phyloP scores from a whole-genome alignment of 1,140 invertebrate genomes.

The Wiebesia pumilae region DNA sequence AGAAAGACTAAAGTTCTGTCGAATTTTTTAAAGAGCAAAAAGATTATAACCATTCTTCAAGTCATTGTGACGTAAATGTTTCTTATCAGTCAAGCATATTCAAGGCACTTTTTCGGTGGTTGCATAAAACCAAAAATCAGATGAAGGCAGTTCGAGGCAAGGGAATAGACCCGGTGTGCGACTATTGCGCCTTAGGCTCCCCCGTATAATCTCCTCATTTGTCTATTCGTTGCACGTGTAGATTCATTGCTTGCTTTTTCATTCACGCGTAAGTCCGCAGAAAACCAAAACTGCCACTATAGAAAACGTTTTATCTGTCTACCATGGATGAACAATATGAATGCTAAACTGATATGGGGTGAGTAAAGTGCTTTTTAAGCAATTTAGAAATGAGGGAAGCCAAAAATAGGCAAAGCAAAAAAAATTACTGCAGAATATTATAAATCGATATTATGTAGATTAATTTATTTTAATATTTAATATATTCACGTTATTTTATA shows the following conservation, averaged over 20 bases:
- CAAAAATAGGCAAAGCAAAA: not conserved
- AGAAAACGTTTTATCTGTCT: not conserved
- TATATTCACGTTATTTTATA: no score
- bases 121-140: not conserved
- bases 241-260: not conserved
- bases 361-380: not conserved
- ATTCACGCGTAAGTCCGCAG: no score
- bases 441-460: no score
- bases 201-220: conserved; percentile 11
- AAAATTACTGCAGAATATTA: no score
- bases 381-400: not conserved
- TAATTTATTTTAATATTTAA: no score
- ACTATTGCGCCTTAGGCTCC: not conserved
- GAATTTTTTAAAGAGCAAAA: not conserved
- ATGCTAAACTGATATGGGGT: not conserved
- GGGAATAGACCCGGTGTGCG: not conserved
- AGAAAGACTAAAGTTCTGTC: not conserved
- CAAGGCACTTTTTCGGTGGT: not conserved
- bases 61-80: not conserved
- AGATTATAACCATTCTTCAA: not conserved
- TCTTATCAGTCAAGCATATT: conserved; percentile 6
- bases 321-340: not conserved
- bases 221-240: conserved; percentile 6
- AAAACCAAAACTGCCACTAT: not conserved
- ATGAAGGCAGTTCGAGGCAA: not conserved